These are phyloP conservation scores for Ectemnius cavifrons DNA, from an alignment of 2,888 invertebrate genomes.

Conservation along the genomic window DNA sequence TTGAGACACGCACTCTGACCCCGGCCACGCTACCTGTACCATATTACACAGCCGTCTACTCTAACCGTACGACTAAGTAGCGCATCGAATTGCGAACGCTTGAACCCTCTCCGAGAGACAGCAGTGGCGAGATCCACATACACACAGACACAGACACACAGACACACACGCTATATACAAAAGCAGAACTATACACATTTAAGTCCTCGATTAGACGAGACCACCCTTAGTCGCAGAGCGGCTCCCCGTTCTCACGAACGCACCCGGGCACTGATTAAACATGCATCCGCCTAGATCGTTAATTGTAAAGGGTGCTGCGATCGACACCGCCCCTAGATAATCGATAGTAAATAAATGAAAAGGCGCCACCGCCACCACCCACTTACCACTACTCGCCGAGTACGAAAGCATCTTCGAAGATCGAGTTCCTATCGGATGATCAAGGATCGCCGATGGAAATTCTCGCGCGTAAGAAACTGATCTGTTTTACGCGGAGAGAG, in stretches of 20 bases:
- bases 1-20: constrained; percentile 65
- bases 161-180: too few relatives aligned
- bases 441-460: too few relatives aligned
- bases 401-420: too few relatives aligned
- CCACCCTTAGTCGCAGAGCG: constrained; percentile 2
- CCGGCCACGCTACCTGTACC: constrained; percentile 60
- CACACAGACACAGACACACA: too few relatives aligned
- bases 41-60: constrained; percentile 56
- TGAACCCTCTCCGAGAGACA: constrained; percentile 55
- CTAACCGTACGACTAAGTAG: constrained; percentile 51
- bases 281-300: neutral
- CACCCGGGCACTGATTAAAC: constrained; percentile 4
- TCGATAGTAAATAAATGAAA: constrained; percentile 19
- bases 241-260: constrained; percentile 3
- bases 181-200: neutral
- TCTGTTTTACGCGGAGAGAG: too few relatives aligned
- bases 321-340: too few relatives aligned
- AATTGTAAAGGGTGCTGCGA: constrained; percentile 1
- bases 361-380: neutral
- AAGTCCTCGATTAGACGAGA: constrained; percentile 7
- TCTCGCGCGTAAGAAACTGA: too few relatives aligned
- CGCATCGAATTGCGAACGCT: constrained; percentile 60
- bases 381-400: too few relatives aligned
- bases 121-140: too few relatives aligned
- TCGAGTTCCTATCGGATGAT: too few relatives aligned